Evolutionary conservation across 2,888 invertebrate genomes (phyloP).

Genomic region (Eilema caniola): DNA sequence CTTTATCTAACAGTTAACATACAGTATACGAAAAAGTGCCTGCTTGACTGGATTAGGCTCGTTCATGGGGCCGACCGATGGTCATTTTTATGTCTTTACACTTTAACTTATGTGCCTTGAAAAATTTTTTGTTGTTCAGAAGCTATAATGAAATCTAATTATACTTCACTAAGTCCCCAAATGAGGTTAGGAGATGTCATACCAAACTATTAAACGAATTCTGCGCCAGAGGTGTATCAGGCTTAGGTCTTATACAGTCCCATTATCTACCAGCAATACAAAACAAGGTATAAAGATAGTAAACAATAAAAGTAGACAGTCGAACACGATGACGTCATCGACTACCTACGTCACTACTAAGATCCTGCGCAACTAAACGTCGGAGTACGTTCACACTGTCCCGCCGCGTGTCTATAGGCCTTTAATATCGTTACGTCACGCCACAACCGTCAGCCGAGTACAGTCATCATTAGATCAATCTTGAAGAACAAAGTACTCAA

Average conservation of each 20-base stretch:
- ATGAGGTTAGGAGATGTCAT: too few species aligned
- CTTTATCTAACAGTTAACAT: not conserved
- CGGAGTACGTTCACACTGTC: conserved; percentile 7
- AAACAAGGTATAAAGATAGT: conserved; percentile 3
- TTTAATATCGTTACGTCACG: conserved; percentile 39
- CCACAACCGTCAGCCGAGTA: conserved; percentile 36
- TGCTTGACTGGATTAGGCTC: not conserved
- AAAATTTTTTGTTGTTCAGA: too few species aligned
- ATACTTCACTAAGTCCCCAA: too few species aligned
- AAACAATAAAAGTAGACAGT: conserved; percentile 18
- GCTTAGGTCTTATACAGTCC: not conserved
- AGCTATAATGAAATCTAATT: too few species aligned
- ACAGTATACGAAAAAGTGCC: not conserved
- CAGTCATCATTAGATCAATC: too few species aligned
- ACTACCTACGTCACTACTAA: conserved; percentile 15
- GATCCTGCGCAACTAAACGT: conserved; percentile 7
- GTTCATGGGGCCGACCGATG: not conserved
- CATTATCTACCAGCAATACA: not conserved
- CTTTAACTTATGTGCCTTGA: not conserved
- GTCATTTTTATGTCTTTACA: too few species aligned
- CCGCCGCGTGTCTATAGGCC: conserved; percentile 51
- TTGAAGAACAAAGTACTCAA: too few species aligned
- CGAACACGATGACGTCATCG: not conserved
- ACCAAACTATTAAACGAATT: too few species aligned
- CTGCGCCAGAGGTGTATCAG: too few species aligned